phyloP scores from a whole-genome alignment of 2,888 invertebrate genomes.

The Periphyllus acericola region DNA sequence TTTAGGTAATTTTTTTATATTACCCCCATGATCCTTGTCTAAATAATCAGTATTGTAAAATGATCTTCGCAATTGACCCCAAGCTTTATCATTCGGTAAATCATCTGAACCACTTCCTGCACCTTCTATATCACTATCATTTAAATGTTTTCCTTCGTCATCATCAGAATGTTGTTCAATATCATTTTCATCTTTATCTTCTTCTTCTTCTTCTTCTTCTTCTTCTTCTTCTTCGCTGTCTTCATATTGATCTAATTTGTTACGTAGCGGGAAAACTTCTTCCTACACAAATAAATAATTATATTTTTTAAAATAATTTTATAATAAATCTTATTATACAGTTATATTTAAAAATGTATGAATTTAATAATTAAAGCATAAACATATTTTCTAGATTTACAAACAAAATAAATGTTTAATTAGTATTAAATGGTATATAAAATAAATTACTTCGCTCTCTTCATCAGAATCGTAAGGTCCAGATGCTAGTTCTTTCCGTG shows the following conservation, averaged over 20 bases:
- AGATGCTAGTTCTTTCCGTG: conserved; percentile 59
- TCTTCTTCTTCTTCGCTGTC: conserved; percentile 69
- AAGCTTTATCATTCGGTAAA: conserved; percentile 84
- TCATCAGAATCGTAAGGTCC: conserved; percentile 61
- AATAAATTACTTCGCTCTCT: conserved; percentile 31
- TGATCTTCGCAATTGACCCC: conserved; percentile 83
- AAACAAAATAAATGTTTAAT: background rate
- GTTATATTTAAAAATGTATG: background rate
- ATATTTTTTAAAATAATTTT: background rate
- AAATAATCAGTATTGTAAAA: conserved; percentile 91
- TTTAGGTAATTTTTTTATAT: conserved; percentile 63
- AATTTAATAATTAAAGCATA: background rate
- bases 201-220: conserved; percentile 68
- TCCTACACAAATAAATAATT: conserved; percentile 68
- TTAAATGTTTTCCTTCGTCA: conserved; percentile 66
- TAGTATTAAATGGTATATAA: background rate
- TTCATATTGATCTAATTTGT: conserved; percentile 65
- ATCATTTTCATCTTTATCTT: conserved; percentile 71
- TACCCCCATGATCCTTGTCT: conserved; percentile 84
- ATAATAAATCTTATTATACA: background rate
- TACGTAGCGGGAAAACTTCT: conserved; percentile 71
- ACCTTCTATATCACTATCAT: conserved; percentile 80
- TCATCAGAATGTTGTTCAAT: conserved; percentile 65
- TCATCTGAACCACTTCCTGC: conserved; percentile 71
- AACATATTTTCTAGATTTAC: background rate